phyloP scores from a whole-genome alignment of 1,140 invertebrate genomes.

The Physella acuta region DNA sequence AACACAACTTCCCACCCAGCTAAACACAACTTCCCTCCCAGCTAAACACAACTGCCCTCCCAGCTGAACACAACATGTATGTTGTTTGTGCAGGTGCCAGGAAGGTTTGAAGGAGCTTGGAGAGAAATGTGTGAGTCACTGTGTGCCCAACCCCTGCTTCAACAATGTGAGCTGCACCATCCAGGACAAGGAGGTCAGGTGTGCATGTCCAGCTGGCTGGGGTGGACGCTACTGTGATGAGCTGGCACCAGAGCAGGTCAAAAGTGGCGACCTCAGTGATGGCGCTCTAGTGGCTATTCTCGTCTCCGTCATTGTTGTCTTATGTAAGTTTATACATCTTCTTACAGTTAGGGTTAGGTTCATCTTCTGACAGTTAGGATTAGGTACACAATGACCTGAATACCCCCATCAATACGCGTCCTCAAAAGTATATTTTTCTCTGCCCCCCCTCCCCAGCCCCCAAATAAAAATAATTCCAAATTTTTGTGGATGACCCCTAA shows the following conservation, averaged over 20 bases:
- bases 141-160: conserved; percentile 52
- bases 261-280: conserved; percentile 45
- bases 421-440: no score
- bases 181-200: conserved; percentile 31
- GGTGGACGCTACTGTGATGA: conserved; percentile 89
- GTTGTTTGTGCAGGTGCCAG: no score
- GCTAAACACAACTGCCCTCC: no score
- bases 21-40: no score
- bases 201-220: conserved; percentile 77
- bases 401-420: no score
- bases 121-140: conserved; percentile 19
- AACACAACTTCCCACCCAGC: no score
- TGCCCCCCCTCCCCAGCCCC: no score
- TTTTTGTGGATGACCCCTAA: no score
- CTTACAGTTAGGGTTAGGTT: not conserved
- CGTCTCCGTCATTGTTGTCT: conserved; percentile 47
- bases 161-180: conserved; percentile 36
- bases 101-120: conserved; percentile 10
- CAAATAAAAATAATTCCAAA: no score
- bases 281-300: conserved; percentile 55
- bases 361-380: no score
- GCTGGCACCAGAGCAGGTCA: conserved; percentile 27
- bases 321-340: conserved; percentile 42
- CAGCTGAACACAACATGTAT: no score
- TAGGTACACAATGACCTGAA: no score